A percentile compares a stretch with the other conserved stretches of the same genome.
phyloP scores from a whole-genome alignment of 2,888 invertebrate genomes.

The Drosophila macrospina region DNA sequence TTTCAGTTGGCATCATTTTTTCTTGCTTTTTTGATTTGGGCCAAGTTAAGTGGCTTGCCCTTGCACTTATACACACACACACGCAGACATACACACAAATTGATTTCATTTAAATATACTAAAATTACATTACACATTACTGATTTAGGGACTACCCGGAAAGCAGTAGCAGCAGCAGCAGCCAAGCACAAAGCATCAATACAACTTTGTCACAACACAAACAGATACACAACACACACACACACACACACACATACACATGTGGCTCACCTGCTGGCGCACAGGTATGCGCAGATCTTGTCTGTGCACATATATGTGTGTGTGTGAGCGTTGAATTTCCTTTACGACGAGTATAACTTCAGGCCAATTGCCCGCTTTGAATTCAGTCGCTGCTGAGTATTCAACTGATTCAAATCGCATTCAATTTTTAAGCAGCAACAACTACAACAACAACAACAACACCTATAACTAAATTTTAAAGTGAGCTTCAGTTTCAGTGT shows the following conservation, averaged over 20 bases:
- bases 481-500: slow-evolving; percentile 59
- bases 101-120: slow-evolving; percentile 38
- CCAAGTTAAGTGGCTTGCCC: slow-evolving; percentile 48
- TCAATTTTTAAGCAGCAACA: slow-evolving; percentile 15
- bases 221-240: slow-evolving; percentile 14
- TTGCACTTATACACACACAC: slow-evolving; percentile 43
- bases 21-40: slow-evolving; percentile 18
- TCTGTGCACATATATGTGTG: slow-evolving; percentile 31
- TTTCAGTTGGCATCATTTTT: slow-evolving; percentile 50
- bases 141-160: slow-evolving; percentile 57
- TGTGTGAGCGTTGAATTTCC: slow-evolving; percentile 63
- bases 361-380: slow-evolving; percentile 73
- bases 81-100: slow-evolving; percentile 31
- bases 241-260: slow-evolving; percentile 12
- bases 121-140: slow-evolving; percentile 25
- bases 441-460: slow-evolving; percentile 22
- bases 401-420: slow-evolving; percentile 75
- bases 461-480: slow-evolving; percentile 39
- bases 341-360: slow-evolving; percentile 81
- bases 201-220: neutral
- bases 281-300: slow-evolving; percentile 40
- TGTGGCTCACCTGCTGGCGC: slow-evolving; percentile 31
- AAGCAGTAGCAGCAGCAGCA: slow-evolving; percentile 20
- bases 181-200: neutral
- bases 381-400: slow-evolving; percentile 82